These are phyloP conservation scores for Pseudachorutes palmiensis DNA, from an alignment of 1,140 invertebrate genomes.

Conservation along the genomic window DNA sequence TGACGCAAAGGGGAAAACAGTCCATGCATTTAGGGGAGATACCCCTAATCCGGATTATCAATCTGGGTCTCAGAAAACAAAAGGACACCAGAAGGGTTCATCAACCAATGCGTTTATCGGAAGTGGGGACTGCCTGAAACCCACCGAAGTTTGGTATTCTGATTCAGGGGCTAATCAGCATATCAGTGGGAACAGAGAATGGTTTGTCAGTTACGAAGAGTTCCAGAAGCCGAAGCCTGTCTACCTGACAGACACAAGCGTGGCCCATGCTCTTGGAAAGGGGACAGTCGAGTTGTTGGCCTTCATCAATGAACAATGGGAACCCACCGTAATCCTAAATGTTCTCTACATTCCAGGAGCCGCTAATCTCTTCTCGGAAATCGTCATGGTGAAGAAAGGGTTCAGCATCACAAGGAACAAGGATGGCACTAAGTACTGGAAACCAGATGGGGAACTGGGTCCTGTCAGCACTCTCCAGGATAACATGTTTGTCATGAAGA, in stretches of 20 bases:
- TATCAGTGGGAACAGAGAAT: not conserved
- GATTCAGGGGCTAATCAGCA: not conserved
- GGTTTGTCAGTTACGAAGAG: not conserved
- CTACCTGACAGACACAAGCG: not conserved
- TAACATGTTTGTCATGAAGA: conserved; percentile 9
- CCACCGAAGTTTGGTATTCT: not conserved
- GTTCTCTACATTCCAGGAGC: conserved; percentile 15
- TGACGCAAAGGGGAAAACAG: not conserved
- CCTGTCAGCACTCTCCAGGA: not conserved
- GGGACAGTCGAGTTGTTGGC: not conserved
- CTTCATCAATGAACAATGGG: not conserved
- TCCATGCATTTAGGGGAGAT: not conserved
- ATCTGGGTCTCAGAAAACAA: not conserved
- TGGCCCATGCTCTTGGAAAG: not conserved
- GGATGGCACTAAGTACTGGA: not conserved
- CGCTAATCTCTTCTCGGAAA: conserved; percentile 13
- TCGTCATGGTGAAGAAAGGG: not conserved
- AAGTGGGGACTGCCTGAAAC: not conserved
- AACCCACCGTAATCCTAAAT: not conserved
- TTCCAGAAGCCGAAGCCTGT: not conserved
- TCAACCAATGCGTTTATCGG: not conserved
- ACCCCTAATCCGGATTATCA: not conserved
- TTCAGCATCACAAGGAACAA: conserved; percentile 10
- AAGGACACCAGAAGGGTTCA: not conserved
- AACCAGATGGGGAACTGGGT: not conserved